phyloP scores from a whole-genome alignment of 2,797 vertebrate genomes.

The Otolemur crassicaudatus region DNA sequence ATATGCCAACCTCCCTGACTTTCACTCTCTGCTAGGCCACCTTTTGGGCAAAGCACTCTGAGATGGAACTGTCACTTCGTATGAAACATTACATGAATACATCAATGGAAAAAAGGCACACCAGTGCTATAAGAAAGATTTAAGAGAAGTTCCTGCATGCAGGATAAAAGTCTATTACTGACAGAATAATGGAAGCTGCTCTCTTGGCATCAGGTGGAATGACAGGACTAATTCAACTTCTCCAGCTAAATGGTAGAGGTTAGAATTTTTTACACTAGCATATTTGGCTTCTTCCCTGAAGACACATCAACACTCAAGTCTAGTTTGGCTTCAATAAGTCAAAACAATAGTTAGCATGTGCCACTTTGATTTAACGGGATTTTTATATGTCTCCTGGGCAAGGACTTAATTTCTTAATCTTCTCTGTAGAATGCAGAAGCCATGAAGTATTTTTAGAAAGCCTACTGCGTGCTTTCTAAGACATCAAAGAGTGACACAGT shows the following conservation, averaged over 20 bases:
- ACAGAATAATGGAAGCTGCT: conserved; percentile 68
- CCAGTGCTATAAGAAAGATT: not conserved
- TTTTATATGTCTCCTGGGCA: conserved; percentile 40
- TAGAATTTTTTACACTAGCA: conserved; percentile 32
- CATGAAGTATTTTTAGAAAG: not conserved
- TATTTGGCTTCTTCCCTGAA: conserved; percentile 62
- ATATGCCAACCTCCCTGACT: not conserved
- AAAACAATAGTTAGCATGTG: conserved; percentile 68
- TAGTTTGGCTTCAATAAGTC: conserved; percentile 68
- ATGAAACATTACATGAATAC: conserved; percentile 49
- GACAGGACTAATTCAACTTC: conserved; percentile 72
- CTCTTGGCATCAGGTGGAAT: conserved; percentile 54
- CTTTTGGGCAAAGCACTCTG: conserved; percentile 62
- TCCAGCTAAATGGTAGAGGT: conserved; percentile 16
- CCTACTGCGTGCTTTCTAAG: not conserved
- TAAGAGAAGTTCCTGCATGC: not conserved
- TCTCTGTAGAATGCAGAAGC: conserved; percentile 3
- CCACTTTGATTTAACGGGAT: conserved; percentile 36
- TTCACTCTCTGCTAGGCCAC: conserved; percentile 35
- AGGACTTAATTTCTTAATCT: not conserved
- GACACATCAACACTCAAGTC: conserved; percentile 55
- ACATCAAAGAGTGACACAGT: not conserved
- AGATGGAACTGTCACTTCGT: conserved; percentile 59
- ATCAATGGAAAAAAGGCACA: conserved; percentile 55
- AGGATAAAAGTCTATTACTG: conserved; percentile 60